phyloP scores from a whole-genome alignment of 1,140 invertebrate genomes.

The Cotesia typhae region DNA sequence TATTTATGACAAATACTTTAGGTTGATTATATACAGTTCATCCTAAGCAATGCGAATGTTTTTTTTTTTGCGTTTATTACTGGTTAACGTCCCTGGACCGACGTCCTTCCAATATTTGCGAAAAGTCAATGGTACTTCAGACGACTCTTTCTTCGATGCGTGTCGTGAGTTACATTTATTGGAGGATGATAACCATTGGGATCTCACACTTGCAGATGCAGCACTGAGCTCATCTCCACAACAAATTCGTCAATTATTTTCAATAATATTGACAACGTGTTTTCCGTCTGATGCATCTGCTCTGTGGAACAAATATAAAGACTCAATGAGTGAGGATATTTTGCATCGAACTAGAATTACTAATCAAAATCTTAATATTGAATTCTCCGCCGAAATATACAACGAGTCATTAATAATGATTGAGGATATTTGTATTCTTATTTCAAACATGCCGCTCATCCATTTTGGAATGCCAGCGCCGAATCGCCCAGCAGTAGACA shows the following conservation, averaged over 20 bases:
- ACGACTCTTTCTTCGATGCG: constrained; percentile 54
- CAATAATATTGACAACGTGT: too few relatives aligned
- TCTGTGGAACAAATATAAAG: too few relatives aligned
- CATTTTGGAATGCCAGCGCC: constrained; percentile 57
- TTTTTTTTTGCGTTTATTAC: constrained; percentile 59
- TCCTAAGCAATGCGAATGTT: constrained; percentile 53
- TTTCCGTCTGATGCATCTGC: too few relatives aligned
- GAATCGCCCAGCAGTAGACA: constrained; percentile 50
- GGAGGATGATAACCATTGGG: constrained; percentile 58
- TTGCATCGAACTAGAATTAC: constrained; percentile 4
- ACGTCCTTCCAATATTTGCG: constrained; percentile 61
- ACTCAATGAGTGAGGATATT: too few relatives aligned
- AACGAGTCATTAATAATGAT: constrained; percentile 57
- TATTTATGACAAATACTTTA: constrained; percentile 10
- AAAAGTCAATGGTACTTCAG: constrained; percentile 58
- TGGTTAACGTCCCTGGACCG: constrained; percentile 61
- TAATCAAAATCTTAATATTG: constrained; percentile 5
- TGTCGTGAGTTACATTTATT: constrained; percentile 55
- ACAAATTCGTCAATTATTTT: too few relatives aligned
- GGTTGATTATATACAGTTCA: too few relatives aligned
- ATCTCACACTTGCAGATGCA: constrained; percentile 55
- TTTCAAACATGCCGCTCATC: constrained; percentile 26
- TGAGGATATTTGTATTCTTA: constrained; percentile 52
- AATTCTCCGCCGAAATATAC: constrained; percentile 50
- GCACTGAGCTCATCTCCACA: constrained; percentile 33